Conservation (phyloP, 1,140 invertebrate genomes). For the Neotoxoptera formosana region DNA sequence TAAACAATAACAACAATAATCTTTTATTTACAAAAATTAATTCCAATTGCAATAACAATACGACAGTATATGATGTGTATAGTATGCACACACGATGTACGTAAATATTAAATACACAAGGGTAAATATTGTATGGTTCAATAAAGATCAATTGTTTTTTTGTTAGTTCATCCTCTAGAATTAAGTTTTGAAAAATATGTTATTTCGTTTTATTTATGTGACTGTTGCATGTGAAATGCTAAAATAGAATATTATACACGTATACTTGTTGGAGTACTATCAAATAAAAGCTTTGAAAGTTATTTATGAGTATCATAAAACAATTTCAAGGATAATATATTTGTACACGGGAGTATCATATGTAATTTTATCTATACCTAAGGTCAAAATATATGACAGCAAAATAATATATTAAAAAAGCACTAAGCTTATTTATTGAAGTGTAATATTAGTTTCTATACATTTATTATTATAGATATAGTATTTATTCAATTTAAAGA, state of each 20-base stretch:
- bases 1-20: neutral
- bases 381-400: neutral
- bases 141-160: neutral
- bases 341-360: neutral
- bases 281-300: neutral
- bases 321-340: neutral
- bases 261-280: conserved; percentile 2
- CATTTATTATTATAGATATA: neutral
- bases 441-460: neutral
- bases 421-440: neutral
- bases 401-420: neutral
- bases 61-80: neutral
- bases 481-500: neutral
- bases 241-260: neutral
- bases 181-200: conserved; percentile 4
- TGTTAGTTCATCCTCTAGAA: neutral
- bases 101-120: neutral
- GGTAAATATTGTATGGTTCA: neutral
- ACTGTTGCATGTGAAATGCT: neutral
- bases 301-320: conserved; percentile 5
- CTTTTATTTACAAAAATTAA: neutral
- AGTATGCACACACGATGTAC: neutral
- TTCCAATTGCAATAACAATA: neutral
- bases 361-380: neutral
- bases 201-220: conserved; percentile 1